Conservation (phyloP, 2,797 vertebrate species). For the Urosaurus nigricauda region DNA sequence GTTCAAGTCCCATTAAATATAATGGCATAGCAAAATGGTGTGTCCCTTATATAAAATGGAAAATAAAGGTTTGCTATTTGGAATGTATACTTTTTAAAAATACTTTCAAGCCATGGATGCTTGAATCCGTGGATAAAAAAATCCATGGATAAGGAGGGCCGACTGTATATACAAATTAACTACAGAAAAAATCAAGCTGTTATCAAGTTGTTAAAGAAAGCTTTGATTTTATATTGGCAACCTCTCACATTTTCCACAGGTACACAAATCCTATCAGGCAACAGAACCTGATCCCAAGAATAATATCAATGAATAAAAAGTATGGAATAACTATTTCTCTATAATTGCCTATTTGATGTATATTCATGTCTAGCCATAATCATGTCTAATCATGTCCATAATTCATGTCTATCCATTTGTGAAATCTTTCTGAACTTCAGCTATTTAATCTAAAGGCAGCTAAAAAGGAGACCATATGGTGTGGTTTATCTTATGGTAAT, state of each 20-base stretch:
- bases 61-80: too few relatives aligned
- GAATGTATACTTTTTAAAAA: too few relatives aligned
- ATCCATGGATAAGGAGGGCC: too few relatives aligned
- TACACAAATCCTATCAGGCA: background rate
- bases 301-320: background rate
- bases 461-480: background rate
- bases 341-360: background rate
- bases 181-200: background rate
- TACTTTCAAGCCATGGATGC: too few relatives aligned
- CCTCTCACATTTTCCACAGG: background rate
- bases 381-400: too few relatives aligned
- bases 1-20: too few relatives aligned
- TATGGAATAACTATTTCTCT: background rate
- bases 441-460: background rate
- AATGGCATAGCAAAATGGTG: too few relatives aligned
- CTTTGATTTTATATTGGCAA: background rate
- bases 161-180: background rate
- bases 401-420: background rate
- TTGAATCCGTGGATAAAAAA: too few relatives aligned
- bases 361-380: too few relatives aligned
- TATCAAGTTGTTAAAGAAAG: slow-evolving; percentile 1
- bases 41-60: too few relatives aligned
- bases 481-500: background rate
- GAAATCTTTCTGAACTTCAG: background rate
- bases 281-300: background rate